Conservation (phyloP, 2,888 invertebrate genomes). For the Iselma pallidipennis region DNA sequence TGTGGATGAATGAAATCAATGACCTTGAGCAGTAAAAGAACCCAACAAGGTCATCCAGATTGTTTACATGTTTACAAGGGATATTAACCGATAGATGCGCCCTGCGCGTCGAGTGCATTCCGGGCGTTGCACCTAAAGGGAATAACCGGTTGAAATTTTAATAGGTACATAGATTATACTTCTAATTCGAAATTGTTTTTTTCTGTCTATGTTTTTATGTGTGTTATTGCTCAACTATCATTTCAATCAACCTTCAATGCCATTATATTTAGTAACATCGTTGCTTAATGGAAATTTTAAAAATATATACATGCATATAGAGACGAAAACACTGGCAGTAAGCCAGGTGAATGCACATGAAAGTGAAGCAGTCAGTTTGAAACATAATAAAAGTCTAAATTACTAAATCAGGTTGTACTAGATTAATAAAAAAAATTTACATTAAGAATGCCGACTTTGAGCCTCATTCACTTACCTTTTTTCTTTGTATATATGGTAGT, state of each 20-base stretch:
- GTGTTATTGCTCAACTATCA: not conserved
- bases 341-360: not conserved
- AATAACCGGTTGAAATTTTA: conserved; percentile 1
- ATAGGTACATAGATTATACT: not conserved
- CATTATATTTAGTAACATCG: not conserved
- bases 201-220: not conserved
- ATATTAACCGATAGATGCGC: too few relatives aligned
- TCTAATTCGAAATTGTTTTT: not conserved
- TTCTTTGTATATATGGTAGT: conserved; percentile 85
- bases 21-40: not conserved
- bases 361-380: too few relatives aligned
- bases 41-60: not conserved
- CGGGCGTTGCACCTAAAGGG: not conserved
- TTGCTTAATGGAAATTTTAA: conserved; percentile 2
- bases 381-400: too few relatives aligned
- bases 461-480: conserved; percentile 70
- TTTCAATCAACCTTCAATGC: conserved; percentile 2
- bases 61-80: too few relatives aligned
- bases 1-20: not conserved
- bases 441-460: too few relatives aligned
- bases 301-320: not conserved
- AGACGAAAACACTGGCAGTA: not conserved
- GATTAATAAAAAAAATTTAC: too few relatives aligned
- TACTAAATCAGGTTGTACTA: too few relatives aligned
- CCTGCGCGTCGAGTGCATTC: not conserved